Percentiles rank a stretch among this genome's conserved stretches.
phyloP scores from a whole-genome alignment of 2,113 vertebrate genomes.

The Scomber scombrus region DNA sequence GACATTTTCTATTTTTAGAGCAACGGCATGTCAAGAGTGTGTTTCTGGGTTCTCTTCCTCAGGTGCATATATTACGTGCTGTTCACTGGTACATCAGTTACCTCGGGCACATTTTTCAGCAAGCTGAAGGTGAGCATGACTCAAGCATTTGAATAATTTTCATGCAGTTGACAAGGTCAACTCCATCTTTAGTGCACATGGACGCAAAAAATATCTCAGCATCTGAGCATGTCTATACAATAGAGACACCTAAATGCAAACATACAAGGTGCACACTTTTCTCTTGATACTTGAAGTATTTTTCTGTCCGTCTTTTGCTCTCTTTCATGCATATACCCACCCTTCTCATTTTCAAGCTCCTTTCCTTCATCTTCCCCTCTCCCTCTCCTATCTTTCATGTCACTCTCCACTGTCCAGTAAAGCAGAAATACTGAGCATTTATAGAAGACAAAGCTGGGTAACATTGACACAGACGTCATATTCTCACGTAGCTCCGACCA shows the following conservation, averaged over 20 bases:
- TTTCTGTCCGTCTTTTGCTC: neutral
- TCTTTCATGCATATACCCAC: neutral
- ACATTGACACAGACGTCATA: neutral
- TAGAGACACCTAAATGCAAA: neutral
- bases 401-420: slow-evolving; percentile 28
- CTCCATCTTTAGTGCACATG: no score
- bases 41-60: slow-evolving; percentile 48
- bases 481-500: slow-evolving; percentile 19
- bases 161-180: slow-evolving; percentile 40
- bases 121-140: slow-evolving; percentile 52
- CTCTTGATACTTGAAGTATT: no score
- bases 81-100: slow-evolving; percentile 38
- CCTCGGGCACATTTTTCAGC: slow-evolving; percentile 44
- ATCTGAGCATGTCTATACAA: neutral
- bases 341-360: neutral
- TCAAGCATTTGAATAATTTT: slow-evolving; percentile 47
- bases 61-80: slow-evolving; percentile 25
- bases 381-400: slow-evolving; percentile 18
- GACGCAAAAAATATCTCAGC: no score
- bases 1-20: slow-evolving; percentile 63
- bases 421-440: slow-evolving; percentile 30
- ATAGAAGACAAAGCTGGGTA: slow-evolving; percentile 22
- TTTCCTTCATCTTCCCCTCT: neutral
- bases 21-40: slow-evolving; percentile 19
- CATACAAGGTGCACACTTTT: no score